phyloP scores from a whole-genome alignment of 2,797 vertebrate species.

The Nyctalus aviator region DNA sequence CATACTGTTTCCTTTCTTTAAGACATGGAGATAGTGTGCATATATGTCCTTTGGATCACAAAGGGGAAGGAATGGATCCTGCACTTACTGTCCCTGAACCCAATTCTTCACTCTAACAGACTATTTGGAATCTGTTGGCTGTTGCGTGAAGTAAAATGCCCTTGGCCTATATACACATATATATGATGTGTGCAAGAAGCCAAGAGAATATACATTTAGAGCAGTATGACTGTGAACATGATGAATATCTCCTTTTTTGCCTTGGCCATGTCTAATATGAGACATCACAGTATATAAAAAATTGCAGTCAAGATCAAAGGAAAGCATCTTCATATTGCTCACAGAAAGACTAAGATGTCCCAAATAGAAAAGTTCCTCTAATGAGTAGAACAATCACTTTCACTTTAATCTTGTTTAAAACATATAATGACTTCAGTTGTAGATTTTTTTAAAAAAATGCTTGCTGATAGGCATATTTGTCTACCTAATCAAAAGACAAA shows the following conservation, averaged over 20 bases:
- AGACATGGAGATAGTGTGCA: neutral
- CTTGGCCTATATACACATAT: neutral
- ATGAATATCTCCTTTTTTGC: neutral
- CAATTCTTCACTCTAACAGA: slow-evolving; percentile 8
- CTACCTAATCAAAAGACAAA: neutral
- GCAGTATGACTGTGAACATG: neutral
- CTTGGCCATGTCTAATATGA: neutral
- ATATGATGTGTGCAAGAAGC: neutral
- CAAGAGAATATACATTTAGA: neutral
- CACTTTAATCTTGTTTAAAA: neutral
- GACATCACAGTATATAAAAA: neutral
- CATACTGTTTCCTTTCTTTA: neutral
- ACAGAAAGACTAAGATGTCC: neutral
- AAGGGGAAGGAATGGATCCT: neutral
- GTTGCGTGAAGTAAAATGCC: neutral
- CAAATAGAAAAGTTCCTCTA: neutral
- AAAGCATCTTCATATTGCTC: neutral
- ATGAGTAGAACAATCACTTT: neutral
- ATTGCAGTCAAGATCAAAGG: neutral
- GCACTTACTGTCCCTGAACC: neutral
- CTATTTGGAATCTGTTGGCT: neutral
- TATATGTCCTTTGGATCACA: neutral
- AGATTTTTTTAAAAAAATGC: neutral
- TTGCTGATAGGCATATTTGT: neutral
- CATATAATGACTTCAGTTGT: neutral